These are phyloP conservation scores for Neogale vison DNA, from an alignment of 2,113 vertebrate species.

Conservation along the genomic window DNA sequence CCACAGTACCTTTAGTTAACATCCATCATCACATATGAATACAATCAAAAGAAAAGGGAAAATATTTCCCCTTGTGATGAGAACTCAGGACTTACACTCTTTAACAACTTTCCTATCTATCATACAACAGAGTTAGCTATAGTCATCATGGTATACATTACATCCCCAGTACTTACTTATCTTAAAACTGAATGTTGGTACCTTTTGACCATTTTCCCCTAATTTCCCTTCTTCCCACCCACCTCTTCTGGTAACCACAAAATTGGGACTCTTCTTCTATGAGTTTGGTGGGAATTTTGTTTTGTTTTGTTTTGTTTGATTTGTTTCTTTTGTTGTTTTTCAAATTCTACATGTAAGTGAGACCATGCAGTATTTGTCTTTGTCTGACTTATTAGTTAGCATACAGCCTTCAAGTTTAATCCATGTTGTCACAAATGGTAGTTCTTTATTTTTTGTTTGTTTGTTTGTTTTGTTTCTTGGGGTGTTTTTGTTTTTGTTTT, in stretches of 20 bases:
- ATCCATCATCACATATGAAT: background rate
- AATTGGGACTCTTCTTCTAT: background rate
- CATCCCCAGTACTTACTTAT: background rate
- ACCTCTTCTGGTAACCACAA: background rate
- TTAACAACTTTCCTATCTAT: background rate
- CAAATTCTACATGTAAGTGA: background rate
- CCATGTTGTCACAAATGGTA: background rate
- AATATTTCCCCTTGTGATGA: background rate
- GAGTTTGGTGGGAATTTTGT: background rate
- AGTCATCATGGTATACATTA: background rate
- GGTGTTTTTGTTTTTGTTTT: background rate
- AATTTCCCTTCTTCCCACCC: background rate
- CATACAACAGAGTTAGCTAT: background rate
- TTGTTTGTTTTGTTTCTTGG: no score
- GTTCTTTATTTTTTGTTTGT: background rate
- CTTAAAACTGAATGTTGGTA: background rate
- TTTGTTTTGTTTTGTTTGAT: background rate
- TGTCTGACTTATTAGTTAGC: background rate
- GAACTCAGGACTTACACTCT: background rate
- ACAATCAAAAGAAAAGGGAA: background rate
- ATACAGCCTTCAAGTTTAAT: background rate
- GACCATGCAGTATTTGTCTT: background rate
- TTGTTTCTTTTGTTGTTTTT: background rate
- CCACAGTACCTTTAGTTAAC: background rate
- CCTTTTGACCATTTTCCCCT: background rate